Base-by-base conservation (phyloP, 2,888 invertebrate species). In the Thalpophila matura region DNA sequence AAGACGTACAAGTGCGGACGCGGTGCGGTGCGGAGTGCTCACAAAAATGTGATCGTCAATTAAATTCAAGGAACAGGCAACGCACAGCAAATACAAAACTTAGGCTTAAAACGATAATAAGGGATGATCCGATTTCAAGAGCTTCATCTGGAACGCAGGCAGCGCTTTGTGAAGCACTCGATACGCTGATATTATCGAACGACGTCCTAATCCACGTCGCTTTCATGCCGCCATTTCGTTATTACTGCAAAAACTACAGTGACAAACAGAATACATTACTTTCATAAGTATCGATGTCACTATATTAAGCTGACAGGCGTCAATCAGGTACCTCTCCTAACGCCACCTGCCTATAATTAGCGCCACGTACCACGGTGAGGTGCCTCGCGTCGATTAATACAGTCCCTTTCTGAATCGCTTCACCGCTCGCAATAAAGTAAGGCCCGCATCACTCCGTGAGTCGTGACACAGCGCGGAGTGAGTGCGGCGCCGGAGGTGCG, bases 51-150 rank as follows among this genome's bases (percentile, higher is more conserved):
- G 7, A n/a, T 10, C 10, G 14, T 40, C 27, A 35, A 46, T 27
- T 33, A 10, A 26, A 71, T 40, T 31, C 40, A 2, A 7, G 9
- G 7, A 33, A 42, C 20, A 54, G 16, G 42, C 9, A 31, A 20
- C 53, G 37, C 37, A 12, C 14, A 20, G 14, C 33, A 26, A 18
- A 56, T 60, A 33, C 43, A 66, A 57, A 42, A 45, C 27, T 58
- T 27, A 37, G 38, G 22, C 40, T 51, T 56, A 61, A 49, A 26
- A 33, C 35, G 31, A 66, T 66, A 50, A 57, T 49, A 55, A 51
- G 37, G 24, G 47, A 60, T 73, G 43, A 64, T 68, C 59, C 56
- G 37, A 49, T 62, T 53, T 29, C 38, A 31, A 69, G 47, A 49
- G 49, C 31, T 65, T 31, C 51, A n/a, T 42, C 31, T 51, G 16